Evolutionary conservation across 2,888 invertebrate genomes (phyloP), one percentile per base, ranked within the genome.

Genomic region (Eupithecia abbreviata): DNA sequence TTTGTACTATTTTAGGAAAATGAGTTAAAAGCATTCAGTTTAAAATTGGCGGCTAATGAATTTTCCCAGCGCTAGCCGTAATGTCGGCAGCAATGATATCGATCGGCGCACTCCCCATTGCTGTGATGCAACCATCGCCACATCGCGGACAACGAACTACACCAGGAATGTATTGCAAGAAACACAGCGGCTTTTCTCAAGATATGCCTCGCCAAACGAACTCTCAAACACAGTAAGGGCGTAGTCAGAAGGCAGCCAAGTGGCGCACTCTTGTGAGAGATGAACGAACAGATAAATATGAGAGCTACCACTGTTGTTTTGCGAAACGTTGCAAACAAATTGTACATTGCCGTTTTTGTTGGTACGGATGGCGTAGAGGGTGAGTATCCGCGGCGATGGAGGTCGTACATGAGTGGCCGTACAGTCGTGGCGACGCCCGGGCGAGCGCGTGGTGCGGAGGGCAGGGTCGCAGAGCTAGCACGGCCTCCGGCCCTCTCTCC

Each of bases 211-310:
- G 89, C 89, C 87, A 91, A 90, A 89, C 88, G 86, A 88, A 87
- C 80, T 78, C 86, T 87, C 87, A 86, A 90, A 89, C 91, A 91
- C 88, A 88, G 92, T 91, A 92, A 92, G 90, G 93, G 91, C 91
- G 90, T 91, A 92, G 91, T 90, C 89, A 88, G 85, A 86, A 87
- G 88, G 89, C 90, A 89, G 87, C 89, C 93, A 91, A 94, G 94
- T 94, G 90, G 94, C 94, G 94, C 94, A 89, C 94, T 95, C 94
- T 95, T 88, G 93, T 91, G 94, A 93, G 91, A 93, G 91, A 93
- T 92, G 89, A 89, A 89, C 90, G 93, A 91, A 93, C 91, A 91
- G 92, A 93, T 93, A 93, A 93, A 91, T 92, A 85, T 90, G 85
- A 85, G 85, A 86, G 85, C 81, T 82, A 83, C 47, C 47, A 49